Percentiles rank a stretch among this genome's conserved stretches.
phyloP scores from a whole-genome alignment of 2,113 vertebrate species.

The Salvelinus namaycush region DNA sequence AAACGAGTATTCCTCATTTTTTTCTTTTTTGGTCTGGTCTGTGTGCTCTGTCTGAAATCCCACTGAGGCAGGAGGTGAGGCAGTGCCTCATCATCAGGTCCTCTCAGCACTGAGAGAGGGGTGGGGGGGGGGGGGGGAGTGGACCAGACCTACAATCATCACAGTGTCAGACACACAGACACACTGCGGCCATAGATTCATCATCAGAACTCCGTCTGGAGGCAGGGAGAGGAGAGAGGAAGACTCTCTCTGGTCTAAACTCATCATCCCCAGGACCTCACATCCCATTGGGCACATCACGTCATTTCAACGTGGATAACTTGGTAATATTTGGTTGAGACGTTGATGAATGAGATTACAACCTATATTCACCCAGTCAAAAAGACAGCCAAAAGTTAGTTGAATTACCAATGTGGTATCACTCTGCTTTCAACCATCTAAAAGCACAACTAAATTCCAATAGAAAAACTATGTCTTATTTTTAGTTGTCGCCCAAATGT shows the following conservation, averaged over 20 bases:
- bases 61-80: conserved; percentile 51
- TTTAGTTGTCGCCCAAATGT: too few species aligned
- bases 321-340: too few species aligned
- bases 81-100: conserved; percentile 41
- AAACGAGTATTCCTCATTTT: conserved; percentile 69
- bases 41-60: conserved; percentile 57
- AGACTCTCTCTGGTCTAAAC: not conserved
- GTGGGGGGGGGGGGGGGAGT: conserved; percentile 8
- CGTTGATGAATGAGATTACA: too few species aligned
- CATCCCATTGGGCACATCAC: not conserved
- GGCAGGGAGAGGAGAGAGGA: conserved; percentile 42
- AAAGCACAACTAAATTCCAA: too few species aligned
- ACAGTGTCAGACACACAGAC: conserved; percentile 78
- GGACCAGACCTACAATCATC: conserved; percentile 73
- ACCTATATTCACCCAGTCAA: too few species aligned
- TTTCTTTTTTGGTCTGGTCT: conserved; percentile 48
- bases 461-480: too few species aligned
- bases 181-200: conserved; percentile 79
- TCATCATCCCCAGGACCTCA: conserved; percentile 33
- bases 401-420: too few species aligned
- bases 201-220: conserved; percentile 74
- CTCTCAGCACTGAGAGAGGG: not conserved
- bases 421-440: too few species aligned
- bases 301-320: too few species aligned
- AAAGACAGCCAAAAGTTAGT: too few species aligned